Evolutionary conservation across 2,113 vertebrate species (phyloP).

Genomic region (Poeciliopsis turrubarensis): DNA sequence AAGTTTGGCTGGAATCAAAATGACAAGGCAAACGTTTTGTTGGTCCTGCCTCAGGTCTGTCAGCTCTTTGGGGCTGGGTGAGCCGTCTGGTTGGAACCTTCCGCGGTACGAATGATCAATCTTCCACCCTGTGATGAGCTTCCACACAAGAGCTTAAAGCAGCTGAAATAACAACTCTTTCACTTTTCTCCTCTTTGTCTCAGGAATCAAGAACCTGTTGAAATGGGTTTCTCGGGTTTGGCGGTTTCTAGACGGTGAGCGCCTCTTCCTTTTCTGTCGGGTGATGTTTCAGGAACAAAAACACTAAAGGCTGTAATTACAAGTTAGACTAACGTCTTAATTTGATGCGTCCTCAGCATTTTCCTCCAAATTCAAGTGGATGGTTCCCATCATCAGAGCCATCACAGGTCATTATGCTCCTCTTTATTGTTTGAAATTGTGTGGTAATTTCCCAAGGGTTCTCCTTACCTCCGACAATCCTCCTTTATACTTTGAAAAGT

Average conservation of each 20-base stretch:
- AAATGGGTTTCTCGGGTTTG: conserved; percentile 60
- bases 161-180: neutral
- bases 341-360: conserved; percentile 42
- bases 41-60: conserved; percentile 59
- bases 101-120: conserved; percentile 47
- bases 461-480: neutral
- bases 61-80: conserved; percentile 73
- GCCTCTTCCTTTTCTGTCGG: neutral
- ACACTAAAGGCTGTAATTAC: neutral
- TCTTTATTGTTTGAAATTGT: neutral
- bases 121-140: neutral
- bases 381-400: conserved; percentile 38
- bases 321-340: conserved; percentile 1
- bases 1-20: neutral
- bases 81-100: conserved; percentile 68
- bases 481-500: no score
- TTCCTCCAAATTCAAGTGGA: conserved; percentile 58
- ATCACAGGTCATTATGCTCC: conserved; percentile 48
- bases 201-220: conserved; percentile 67
- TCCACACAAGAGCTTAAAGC: neutral
- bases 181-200: neutral
- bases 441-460: neutral
- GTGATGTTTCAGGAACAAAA: neutral
- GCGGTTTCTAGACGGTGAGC: conserved; percentile 62
- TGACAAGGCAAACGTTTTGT: neutral